Evolutionary conservation across 2,888 invertebrate species (phyloP).

Genomic region (Luperina nickerlii): DNA sequence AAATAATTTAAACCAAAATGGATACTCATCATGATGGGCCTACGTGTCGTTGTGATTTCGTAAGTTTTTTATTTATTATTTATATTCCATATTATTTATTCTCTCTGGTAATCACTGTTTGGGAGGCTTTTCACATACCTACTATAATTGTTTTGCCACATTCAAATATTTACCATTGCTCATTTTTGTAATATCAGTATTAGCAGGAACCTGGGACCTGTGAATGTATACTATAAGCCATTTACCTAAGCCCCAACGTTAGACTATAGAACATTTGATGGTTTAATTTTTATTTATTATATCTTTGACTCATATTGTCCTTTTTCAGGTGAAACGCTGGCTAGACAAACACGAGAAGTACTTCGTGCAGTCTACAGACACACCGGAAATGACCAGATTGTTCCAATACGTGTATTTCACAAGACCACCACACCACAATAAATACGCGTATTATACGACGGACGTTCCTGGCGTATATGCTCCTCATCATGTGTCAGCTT

Average conservation of each 20-base stretch:
- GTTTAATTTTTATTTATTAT: too few relatives aligned
- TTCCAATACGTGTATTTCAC: slow-evolving; percentile 21
- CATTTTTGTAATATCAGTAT: background rate
- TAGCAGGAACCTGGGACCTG: too few relatives aligned
- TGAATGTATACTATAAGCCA: too few relatives aligned
- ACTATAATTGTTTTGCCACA: background rate
- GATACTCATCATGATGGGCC: background rate
- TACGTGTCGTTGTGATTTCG: slow-evolving; percentile 60
- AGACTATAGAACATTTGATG: too few relatives aligned
- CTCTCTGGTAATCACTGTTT: background rate
- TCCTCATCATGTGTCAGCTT: background rate
- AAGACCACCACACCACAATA: background rate
- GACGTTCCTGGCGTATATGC: background rate
- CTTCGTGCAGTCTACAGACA: slow-evolving; percentile 16
- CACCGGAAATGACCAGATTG: slow-evolving; percentile 3
- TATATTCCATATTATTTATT: background rate
- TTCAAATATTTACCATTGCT: background rate
- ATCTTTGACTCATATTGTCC: background rate
- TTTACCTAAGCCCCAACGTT: too few relatives aligned
- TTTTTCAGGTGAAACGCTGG: slow-evolving; percentile 51
- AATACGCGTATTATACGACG: background rate
- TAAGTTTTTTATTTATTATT: slow-evolving; percentile 42
- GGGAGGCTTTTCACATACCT: background rate
- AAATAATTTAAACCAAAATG: slow-evolving; percentile 4
- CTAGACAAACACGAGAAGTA: slow-evolving; percentile 54